Base-by-base conservation (phyloP, 2,797 vertebrate species). In the Tangara arthus region DNA sequence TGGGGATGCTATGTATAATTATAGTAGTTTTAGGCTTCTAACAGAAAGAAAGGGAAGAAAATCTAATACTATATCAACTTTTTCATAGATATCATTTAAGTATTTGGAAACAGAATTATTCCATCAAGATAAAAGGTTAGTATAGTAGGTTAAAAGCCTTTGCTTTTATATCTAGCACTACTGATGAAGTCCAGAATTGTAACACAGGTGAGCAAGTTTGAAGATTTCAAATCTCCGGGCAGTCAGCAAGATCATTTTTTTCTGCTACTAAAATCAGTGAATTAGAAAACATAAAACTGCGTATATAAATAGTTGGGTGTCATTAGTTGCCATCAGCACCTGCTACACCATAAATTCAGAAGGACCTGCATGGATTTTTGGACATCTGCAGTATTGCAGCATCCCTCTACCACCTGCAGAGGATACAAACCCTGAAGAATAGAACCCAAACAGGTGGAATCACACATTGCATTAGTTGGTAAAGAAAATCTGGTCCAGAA, bases 211-310 rank as follows among this genome's bases (percentile, higher is more conserved):
- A 95, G 39, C 19, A 80, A 90, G 37, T 72, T 91, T 59, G 46
- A 78, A 82, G 41, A 72, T 91, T 91, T 93, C 61, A 93, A 80
- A 92, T 75, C 60, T 49, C 28, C 52, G 82, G 70, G 66, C 44
- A 89, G 21, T 6, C 66, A 79, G 49, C 55, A 13, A 84, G 28
- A 92, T 55, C 49, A 59, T 24, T 87, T 95, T 93, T 82, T 30
- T 68, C 85, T 71, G 75, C 44, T 65, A 56, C 68, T 93, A 93
- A 96, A 91, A 89, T 71, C 81, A 82, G 47, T 91, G 63, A 94
- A 93, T 91, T 89, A 92, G 85, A 93, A 94, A 93, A 96, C 73
- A 78, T 35, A 90, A 94, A 93, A 60, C 42, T 66, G 16, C 5
- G 3, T 83, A 42, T 90, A 85, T 82, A 91, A 97, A 92, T 84